phyloP scores from a whole-genome alignment of 2,797 vertebrate species.

The Gobionotothen gibberifrons region DNA sequence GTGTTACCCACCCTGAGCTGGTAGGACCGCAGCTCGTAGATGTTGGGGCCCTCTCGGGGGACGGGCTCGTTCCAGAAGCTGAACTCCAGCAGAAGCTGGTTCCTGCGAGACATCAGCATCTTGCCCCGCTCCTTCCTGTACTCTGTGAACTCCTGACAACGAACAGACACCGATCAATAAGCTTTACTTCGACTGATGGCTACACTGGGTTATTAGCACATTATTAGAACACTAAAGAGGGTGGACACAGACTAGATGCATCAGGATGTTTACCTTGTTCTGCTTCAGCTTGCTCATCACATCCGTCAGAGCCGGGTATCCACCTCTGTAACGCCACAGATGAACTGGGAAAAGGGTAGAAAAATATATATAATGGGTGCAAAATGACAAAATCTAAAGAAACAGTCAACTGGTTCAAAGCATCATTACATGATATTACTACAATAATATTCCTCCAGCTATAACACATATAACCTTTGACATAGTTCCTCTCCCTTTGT shows the following conservation, averaged over 20 bases:
- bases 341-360: conserved; percentile 88
- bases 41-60: conserved; percentile 92
- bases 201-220: neutral
- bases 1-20: conserved; percentile 91
- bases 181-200: neutral
- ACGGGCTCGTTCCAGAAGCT: conserved; percentile 97
- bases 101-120: conserved; percentile 95
- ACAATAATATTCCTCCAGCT: neutral
- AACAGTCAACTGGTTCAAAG: neutral
- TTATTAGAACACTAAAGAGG: too few species aligned
- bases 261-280: conserved; percentile 87
- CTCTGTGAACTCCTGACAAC: conserved; percentile 88
- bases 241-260: neutral
- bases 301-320: conserved; percentile 96
- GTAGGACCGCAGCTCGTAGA: conserved; percentile 96
- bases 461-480: neutral
- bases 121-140: conserved; percentile 93
- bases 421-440: neutral
- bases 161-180: conserved; percentile 26
- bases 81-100: conserved; percentile 95
- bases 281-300: conserved; percentile 96
- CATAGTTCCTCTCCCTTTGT: neutral
- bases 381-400: conserved; percentile 8
- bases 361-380: conserved; percentile 36
- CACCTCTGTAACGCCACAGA: conserved; percentile 96